Conservation (phyloP, 2,113 vertebrate species). For the Notarius quadriscutis region DNA sequence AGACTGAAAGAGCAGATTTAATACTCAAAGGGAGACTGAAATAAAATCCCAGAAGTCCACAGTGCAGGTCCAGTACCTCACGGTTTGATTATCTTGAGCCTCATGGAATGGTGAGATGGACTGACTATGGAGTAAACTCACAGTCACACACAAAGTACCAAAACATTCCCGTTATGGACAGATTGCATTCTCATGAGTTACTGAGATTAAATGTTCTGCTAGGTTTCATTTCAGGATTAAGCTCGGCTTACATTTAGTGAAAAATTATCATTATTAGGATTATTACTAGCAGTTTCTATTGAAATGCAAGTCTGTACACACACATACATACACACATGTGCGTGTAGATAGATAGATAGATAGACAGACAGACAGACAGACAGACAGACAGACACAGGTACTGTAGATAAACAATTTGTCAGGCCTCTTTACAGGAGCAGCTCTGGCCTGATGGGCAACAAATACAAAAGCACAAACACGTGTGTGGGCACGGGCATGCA, state of each 20-base stretch:
- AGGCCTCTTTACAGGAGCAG: slow-evolving; percentile 50
- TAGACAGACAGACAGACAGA: too few relatives aligned
- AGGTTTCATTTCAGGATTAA: background rate
- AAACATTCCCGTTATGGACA: background rate
- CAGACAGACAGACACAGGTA: too few relatives aligned
- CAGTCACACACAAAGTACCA: background rate
- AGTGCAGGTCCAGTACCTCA: background rate
- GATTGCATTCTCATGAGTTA: background rate
- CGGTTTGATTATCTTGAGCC: background rate
- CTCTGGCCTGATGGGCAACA: slow-evolving; percentile 13
- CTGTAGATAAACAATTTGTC: slow-evolving; percentile 60
- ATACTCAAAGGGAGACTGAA: background rate
- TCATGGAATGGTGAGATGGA: background rate
- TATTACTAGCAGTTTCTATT: background rate
- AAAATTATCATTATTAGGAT: background rate
- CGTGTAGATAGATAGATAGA: too few relatives aligned
- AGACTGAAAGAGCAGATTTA: background rate
- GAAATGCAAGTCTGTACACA: background rate
- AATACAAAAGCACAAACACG: slow-evolving; percentile 33
- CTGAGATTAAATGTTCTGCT: background rate
- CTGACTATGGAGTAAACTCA: background rate
- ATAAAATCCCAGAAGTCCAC: background rate
- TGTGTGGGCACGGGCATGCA: background rate
- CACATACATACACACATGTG: too few relatives aligned
- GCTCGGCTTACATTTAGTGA: background rate